These are phyloP conservation scores for Piezodorus guildinii DNA, from an alignment of 1,140 invertebrate genomes.

Conservation along the genomic window DNA sequence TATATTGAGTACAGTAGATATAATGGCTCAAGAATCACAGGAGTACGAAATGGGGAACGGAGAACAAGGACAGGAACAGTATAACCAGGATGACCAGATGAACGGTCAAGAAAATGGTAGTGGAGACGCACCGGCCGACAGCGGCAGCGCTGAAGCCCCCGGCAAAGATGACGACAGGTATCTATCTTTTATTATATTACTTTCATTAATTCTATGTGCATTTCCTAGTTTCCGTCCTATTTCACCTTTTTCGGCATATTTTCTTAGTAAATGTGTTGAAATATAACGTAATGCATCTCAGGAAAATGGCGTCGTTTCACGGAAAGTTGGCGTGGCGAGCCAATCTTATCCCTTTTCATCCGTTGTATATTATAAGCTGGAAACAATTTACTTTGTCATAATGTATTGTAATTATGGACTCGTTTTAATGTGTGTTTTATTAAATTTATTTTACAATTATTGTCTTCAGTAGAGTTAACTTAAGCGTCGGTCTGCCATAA, in stretches of 20 bases:
- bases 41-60: slow-evolving; percentile 22
- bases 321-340: slow-evolving; percentile 1
- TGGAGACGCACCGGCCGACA: slow-evolving; percentile 45
- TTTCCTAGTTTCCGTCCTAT: slow-evolving; percentile 12
- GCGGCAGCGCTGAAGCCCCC: slow-evolving; percentile 49
- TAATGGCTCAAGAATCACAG: slow-evolving; percentile 25
- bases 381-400: slow-evolving; percentile 9
- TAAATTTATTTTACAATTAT: too few relatives aligned
- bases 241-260: slow-evolving; percentile 11
- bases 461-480: background rate
- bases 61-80: slow-evolving; percentile 19
- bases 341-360: slow-evolving; percentile 6
- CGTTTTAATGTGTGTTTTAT: slow-evolving; percentile 1
- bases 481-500: slow-evolving; percentile 20
- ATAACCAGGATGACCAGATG: slow-evolving; percentile 39
- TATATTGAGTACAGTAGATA: slow-evolving; percentile 10
- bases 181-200: slow-evolving; percentile 16
- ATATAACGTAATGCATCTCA: slow-evolving; percentile 1
- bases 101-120: slow-evolving; percentile 46
- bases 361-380: slow-evolving; percentile 10
- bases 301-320: slow-evolving; percentile 18
- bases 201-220: background rate
- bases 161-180: slow-evolving; percentile 65
- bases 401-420: slow-evolving; percentile 2
- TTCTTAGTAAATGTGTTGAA: background rate